Conservation (phyloP, 2,797 vertebrate species). For the Enteromius treurensis region DNA sequence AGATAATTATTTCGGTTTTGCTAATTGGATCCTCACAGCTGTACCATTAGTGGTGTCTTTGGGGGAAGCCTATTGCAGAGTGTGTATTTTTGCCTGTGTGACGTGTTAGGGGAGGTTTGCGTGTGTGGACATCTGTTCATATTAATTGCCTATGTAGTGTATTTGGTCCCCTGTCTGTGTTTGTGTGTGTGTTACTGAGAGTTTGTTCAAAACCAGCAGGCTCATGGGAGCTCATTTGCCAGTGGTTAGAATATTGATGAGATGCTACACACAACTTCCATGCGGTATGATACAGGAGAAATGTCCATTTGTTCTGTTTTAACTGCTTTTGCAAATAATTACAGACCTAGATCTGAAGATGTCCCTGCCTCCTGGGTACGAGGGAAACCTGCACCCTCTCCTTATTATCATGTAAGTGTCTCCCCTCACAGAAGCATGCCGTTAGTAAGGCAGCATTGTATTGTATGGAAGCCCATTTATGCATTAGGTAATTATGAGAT, state of each 20-base stretch:
- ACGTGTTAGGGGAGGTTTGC: not conserved
- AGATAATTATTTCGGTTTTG: slow-evolving; percentile 39
- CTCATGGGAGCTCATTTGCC: slow-evolving; percentile 49
- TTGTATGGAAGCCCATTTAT: not conserved
- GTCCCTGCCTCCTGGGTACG: slow-evolving; percentile 79
- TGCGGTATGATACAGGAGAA: not conserved
- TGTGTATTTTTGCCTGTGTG: slow-evolving; percentile 33
- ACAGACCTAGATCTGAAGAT: slow-evolving; percentile 83
- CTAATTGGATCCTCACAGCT: slow-evolving; percentile 32
- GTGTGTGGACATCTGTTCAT: not conserved
- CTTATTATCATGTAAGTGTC: slow-evolving; percentile 82
- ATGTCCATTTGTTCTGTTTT: slow-evolving; percentile 17
- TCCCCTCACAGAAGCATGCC: not conserved
- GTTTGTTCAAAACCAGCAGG: slow-evolving; percentile 4
- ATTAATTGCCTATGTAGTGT: slow-evolving; percentile 9
- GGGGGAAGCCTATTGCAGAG: not conserved
- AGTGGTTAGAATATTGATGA: slow-evolving; percentile 52
- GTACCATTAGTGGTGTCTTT: not conserved
- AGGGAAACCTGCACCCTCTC: slow-evolving; percentile 79
- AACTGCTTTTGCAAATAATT: slow-evolving; percentile 51
- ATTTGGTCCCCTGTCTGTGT: not conserved
- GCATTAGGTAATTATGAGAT: not conserved
- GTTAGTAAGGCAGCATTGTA: not conserved
- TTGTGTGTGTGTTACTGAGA: slow-evolving; percentile 2
- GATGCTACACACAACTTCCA: not conserved